Percentiles rank a stretch among this genome's conserved stretches.
Conservation (phyloP, 2,888 invertebrate genomes). For the Lingula anatina region DNA sequence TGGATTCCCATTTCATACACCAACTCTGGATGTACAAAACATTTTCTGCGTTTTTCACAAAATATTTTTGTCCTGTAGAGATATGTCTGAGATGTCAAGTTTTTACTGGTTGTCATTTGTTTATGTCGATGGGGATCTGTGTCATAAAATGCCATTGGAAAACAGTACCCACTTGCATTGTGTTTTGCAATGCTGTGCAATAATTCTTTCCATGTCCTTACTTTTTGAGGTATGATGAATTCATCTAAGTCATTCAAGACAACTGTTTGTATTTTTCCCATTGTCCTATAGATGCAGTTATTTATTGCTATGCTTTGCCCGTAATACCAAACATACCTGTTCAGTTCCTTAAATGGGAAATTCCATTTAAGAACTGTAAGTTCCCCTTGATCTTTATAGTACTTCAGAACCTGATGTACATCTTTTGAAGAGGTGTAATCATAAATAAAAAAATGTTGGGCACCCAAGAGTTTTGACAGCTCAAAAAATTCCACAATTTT, state of each 20-base stretch:
- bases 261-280: slow-evolving; percentile 24
- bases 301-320: slow-evolving; percentile 40
- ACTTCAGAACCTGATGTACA: slow-evolving; percentile 18
- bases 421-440: slow-evolving; percentile 17
- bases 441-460: slow-evolving; percentile 39
- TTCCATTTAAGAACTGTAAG: slow-evolving; percentile 31
- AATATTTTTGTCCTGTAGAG: slow-evolving; percentile 7
- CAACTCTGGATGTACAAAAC: slow-evolving; percentile 45
- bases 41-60: slow-evolving; percentile 46
- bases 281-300: slow-evolving; percentile 42
- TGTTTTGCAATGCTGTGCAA: slow-evolving; percentile 12
- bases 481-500: slow-evolving; percentile 39
- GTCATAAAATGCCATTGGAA: slow-evolving; percentile 44
- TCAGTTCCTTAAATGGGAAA: slow-evolving; percentile 23
- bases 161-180: slow-evolving; percentile 29
- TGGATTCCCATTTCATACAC: slow-evolving; percentile 54
- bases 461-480: slow-evolving; percentile 30
- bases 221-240: slow-evolving; percentile 27
- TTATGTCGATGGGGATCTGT: too few relatives aligned
- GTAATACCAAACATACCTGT: slow-evolving; percentile 32
- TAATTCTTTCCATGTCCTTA: slow-evolving; percentile 15
- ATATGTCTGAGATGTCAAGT: slow-evolving; percentile 14
- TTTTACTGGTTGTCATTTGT: too few relatives aligned
- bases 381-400: slow-evolving; percentile 16
- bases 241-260: slow-evolving; percentile 46